These are phyloP conservation scores for Haliclona indistincta DNA, from an alignment of 37 sponge, comb jelly and placozoan genomes.

Conservation along the genomic window DNA sequence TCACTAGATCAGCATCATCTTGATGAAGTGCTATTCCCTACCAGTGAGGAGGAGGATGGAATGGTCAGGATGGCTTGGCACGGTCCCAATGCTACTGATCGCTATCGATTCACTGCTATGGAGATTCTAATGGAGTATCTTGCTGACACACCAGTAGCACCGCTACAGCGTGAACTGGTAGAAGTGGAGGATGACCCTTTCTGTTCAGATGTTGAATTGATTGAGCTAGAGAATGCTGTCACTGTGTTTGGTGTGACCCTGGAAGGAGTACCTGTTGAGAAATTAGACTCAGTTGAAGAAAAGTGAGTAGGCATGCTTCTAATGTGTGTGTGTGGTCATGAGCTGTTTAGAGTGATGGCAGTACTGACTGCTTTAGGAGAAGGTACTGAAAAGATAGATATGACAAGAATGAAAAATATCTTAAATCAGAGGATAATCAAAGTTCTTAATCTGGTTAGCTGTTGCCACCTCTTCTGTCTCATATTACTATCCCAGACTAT, in stretches of 20 bases:
- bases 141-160: slow-evolving; percentile 88
- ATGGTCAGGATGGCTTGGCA: slow-evolving; percentile 69
- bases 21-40: slow-evolving; percentile 59
- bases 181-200: slow-evolving; percentile 74
- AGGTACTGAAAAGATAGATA: slow-evolving; percentile 59
- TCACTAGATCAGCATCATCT: slow-evolving; percentile 33
- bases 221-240: slow-evolving; percentile 56
- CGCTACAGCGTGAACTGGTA: slow-evolving; percentile 82
- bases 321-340: neutral
- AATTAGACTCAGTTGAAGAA: slow-evolving; percentile 28
- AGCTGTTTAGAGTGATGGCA: slow-evolving; percentile 30
- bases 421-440: slow-evolving; percentile 43
- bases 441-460: slow-evolving; percentile 42
- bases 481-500: neutral
- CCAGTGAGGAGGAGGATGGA: slow-evolving; percentile 75
- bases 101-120: neutral
- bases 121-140: slow-evolving; percentile 71
- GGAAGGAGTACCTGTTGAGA: slow-evolving; percentile 65
- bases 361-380: slow-evolving; percentile 38
- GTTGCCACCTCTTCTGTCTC: neutral
- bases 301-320: slow-evolving; percentile 30
- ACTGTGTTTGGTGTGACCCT: slow-evolving; percentile 52
- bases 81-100: slow-evolving; percentile 57
- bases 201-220: slow-evolving; percentile 41
- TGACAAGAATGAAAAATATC: slow-evolving; percentile 66